Conservation (phyloP, 2,888 invertebrate genomes). For the Conchocele bisecta region DNA sequence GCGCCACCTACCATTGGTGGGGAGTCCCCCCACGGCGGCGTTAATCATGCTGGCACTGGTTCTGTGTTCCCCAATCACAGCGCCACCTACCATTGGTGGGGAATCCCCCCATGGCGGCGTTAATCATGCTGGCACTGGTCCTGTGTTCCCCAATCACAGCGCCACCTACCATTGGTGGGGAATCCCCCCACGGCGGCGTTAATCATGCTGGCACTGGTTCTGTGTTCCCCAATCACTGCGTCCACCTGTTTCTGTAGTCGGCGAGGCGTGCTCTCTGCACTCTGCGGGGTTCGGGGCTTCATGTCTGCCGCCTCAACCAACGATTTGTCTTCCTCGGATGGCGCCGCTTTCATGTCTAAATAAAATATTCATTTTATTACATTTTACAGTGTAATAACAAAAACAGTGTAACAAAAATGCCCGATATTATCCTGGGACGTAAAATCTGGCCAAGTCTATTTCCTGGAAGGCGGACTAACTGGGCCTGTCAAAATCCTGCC, state of each 20-base stretch:
- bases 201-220: conserved; percentile 78
- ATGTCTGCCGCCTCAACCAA: conserved; percentile 56
- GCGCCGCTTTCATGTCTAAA: background rate
- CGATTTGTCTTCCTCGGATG: background rate
- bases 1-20: conserved; percentile 70
- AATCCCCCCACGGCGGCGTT: conserved; percentile 79
- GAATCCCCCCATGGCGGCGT: conserved; percentile 75
- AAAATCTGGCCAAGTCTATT: too few species aligned
- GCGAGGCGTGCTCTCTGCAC: conserved; percentile 71
- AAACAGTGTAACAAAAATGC: too few species aligned
- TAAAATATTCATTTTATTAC: too few species aligned
- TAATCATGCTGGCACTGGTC: conserved; percentile 76
- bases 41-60: conserved; percentile 80
- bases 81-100: conserved; percentile 75
- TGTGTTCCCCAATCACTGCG: conserved; percentile 75
- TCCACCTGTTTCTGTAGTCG: conserved; percentile 79
- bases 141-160: conserved; percentile 69
- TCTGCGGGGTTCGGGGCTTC: conserved; percentile 66
- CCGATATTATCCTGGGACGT: too few species aligned
- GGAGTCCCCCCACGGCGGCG: conserved; percentile 78
- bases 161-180: conserved; percentile 71
- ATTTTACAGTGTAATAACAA: too few species aligned
- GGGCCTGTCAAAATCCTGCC: too few species aligned
- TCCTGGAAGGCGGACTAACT: too few species aligned
- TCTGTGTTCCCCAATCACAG: conserved; percentile 76